These are phyloP conservation scores for Crotalus tigris DNA, from an alignment of 2,113 vertebrate genomes.

Conservation along the genomic window DNA sequence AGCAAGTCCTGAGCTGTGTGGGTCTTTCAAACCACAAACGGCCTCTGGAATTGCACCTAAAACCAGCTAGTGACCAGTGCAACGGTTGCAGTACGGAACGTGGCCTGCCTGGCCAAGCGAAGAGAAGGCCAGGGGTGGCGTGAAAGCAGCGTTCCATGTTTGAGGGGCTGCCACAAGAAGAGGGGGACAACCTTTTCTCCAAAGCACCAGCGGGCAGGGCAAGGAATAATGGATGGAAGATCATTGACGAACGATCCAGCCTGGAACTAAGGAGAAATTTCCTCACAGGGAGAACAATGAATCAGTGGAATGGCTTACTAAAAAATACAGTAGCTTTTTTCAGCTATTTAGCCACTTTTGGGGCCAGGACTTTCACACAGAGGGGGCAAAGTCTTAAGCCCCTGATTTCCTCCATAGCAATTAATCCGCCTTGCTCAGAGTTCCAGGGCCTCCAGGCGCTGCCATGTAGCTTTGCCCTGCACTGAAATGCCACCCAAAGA, in stretches of 20 bases:
- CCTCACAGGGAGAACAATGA: background rate
- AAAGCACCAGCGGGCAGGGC: background rate
- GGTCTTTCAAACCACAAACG: background rate
- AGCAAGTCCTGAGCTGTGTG: background rate
- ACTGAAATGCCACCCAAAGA: background rate
- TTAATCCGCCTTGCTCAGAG: background rate
- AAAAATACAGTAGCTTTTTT: background rate
- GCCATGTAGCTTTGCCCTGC: background rate
- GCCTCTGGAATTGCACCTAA: background rate
- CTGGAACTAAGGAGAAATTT: background rate
- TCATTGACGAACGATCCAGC: background rate
- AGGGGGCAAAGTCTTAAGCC: background rate
- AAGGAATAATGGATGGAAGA: background rate
- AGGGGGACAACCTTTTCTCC: background rate
- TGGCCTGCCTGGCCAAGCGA: background rate
- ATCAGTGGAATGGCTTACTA: background rate
- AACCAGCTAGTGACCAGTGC: background rate
- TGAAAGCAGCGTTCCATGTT: background rate
- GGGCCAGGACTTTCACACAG: background rate
- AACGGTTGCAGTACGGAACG: background rate
- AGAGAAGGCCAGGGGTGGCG: background rate
- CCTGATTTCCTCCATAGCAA: background rate
- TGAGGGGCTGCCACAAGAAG: background rate
- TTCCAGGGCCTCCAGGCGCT: background rate
- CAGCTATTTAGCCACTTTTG: background rate